Evolutionary conservation across 2,888 invertebrate genomes (phyloP).

Genomic region (Brachynemurus nebulosus): DNA sequence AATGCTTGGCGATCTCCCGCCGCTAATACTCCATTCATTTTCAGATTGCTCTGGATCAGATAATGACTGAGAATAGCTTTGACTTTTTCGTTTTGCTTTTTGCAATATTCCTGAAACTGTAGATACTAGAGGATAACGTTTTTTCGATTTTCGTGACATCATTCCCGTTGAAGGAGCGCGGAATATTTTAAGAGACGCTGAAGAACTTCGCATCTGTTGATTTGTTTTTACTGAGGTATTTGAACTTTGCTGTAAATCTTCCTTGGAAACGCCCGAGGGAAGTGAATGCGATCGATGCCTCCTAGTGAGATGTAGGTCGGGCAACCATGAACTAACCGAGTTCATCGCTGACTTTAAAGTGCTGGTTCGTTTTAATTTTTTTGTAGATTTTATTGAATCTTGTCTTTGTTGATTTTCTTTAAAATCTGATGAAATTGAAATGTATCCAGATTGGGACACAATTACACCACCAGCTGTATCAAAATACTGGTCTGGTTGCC

Average conservation of each 20-base stretch:
- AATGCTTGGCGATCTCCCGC: slow-evolving; percentile 46
- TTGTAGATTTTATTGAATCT: slow-evolving; percentile 39
- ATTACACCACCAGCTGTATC: slow-evolving; percentile 46
- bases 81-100: slow-evolving; percentile 63
- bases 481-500: slow-evolving; percentile 27
- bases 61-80: slow-evolving; percentile 44
- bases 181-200: slow-evolving; percentile 16
- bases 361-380: slow-evolving; percentile 53
- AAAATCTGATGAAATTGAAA: slow-evolving; percentile 56
- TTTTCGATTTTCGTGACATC: slow-evolving; percentile 42
- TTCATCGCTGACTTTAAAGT: slow-evolving; percentile 69
- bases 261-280: slow-evolving; percentile 52
- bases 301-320: slow-evolving; percentile 64
- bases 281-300: slow-evolving; percentile 70
- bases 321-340: slow-evolving; percentile 66
- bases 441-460: slow-evolving; percentile 64
- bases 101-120: slow-evolving; percentile 76
- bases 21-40: slow-evolving; percentile 45
- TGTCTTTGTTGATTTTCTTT: slow-evolving; percentile 34
- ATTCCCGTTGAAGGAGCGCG: slow-evolving; percentile 15
- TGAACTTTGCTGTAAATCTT: slow-evolving; percentile 36
- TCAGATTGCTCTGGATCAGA: slow-evolving; percentile 68
- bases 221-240: slow-evolving; percentile 20
- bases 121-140: slow-evolving; percentile 66
- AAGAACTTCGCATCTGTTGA: slow-evolving; percentile 23